A percentile compares a stretch with the other conserved stretches of the same genome.
Conservation (phyloP, 1,140 invertebrate genomes). For the Neodiprion fabricii region DNA sequence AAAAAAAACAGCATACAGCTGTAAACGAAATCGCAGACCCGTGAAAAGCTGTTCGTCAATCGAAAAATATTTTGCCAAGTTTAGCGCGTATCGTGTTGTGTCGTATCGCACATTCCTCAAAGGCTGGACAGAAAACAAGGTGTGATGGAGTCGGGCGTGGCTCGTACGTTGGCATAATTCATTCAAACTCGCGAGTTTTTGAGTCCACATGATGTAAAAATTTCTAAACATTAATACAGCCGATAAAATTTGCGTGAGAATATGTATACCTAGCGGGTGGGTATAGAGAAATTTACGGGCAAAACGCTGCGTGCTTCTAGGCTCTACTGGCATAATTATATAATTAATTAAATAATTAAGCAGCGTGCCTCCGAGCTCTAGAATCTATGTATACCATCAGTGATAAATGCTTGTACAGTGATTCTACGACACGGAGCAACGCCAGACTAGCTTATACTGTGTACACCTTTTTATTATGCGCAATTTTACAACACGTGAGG, state of each 20-base stretch:
- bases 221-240: not conserved
- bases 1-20: too few relatives aligned
- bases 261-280: not conserved
- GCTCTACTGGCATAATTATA: constrained; percentile 14
- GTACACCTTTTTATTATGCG: not conserved
- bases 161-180: not conserved
- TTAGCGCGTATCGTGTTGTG: too few relatives aligned
- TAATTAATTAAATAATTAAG: constrained; percentile 17
- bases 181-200: too few relatives aligned
- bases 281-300: constrained; percentile 11
- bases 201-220: not conserved
- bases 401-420: constrained; percentile 18
- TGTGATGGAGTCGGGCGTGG: not conserved
- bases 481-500: not conserved
- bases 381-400: constrained; percentile 20
- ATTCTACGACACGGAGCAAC: constrained; percentile 9
- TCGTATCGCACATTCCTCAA: too few relatives aligned
- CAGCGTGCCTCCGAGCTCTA: not conserved
- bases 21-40: too few relatives aligned
- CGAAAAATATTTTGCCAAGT: too few relatives aligned
- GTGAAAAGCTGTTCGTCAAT: too few relatives aligned
- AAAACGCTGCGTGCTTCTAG: not conserved
- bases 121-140: not conserved
- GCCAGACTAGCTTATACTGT: not conserved
- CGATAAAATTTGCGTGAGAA: constrained; percentile 16